Percentiles rank a stretch among this genome's conserved stretches.
These are phyloP conservation scores for Azemiops feae DNA, from an alignment of 2,113 vertebrate species.

Conservation along the genomic window DNA sequence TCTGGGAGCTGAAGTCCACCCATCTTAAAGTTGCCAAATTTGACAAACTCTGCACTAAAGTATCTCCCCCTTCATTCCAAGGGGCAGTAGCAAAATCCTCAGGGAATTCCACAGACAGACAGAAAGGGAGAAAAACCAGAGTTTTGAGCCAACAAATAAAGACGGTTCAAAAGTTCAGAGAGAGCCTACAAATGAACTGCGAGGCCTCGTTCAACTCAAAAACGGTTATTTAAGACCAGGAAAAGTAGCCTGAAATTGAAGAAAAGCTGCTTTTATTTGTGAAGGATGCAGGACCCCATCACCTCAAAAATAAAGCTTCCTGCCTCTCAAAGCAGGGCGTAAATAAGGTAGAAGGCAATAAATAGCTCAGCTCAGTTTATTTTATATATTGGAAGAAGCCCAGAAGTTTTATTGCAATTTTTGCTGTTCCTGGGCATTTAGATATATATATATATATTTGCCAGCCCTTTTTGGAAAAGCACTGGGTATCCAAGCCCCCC, in stretches of 20 bases:
- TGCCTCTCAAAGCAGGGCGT: background rate
- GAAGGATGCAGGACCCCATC: background rate
- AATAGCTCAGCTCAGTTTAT: background rate
- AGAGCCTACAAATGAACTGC: background rate
- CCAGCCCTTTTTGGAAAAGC: background rate
- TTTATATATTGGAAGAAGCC: background rate
- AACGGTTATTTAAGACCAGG: background rate
- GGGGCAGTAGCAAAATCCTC: background rate
- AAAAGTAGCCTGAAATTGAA: background rate
- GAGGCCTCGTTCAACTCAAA: background rate
- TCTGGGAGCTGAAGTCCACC: background rate
- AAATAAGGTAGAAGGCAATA: background rate
- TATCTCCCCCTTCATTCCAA: background rate
- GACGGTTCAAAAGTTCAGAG: background rate
- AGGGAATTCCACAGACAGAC: background rate
- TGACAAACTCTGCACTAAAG: background rate
- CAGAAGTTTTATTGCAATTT: background rate
- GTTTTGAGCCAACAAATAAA: background rate
- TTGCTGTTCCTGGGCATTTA: background rate
- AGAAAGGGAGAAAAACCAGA: background rate
- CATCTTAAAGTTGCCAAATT: background rate
- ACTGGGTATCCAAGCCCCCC: rapidly evolving
- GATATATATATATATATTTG: background rate
- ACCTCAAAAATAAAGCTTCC: background rate
- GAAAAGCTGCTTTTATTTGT: background rate